Conservation (phyloP, 2,113 vertebrate species). For the Xiphorhynchus elegans region DNA sequence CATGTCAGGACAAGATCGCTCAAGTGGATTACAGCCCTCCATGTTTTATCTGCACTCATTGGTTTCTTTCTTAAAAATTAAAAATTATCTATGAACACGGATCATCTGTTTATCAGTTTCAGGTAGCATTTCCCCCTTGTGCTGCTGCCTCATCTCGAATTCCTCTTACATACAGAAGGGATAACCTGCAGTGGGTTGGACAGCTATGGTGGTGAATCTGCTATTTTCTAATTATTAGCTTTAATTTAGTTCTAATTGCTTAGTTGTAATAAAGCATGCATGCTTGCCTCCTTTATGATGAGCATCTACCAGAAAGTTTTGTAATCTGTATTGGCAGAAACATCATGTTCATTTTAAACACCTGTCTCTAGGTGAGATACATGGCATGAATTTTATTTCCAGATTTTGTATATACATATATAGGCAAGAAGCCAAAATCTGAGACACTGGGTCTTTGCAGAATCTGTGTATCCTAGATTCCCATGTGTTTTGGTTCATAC, state of each 20-base stretch:
- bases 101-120: neutral
- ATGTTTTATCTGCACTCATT: neutral
- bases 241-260: neutral
- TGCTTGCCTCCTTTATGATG: neutral
- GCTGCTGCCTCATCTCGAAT: neutral
- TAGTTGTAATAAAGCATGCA: neutral
- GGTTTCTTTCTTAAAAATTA: constrained; percentile 33
- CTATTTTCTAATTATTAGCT: neutral
- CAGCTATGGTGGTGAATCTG: fast-evolving
- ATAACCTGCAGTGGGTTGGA: neutral
- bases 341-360: neutral
- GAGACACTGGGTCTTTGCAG: neutral
- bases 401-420: neutral
- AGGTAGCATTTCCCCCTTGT: neutral
- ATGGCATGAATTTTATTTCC: neutral
- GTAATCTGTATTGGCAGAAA: neutral
- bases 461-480: neutral
- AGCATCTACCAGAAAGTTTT: neutral
- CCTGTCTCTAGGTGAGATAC: neutral
- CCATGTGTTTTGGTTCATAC: neutral
- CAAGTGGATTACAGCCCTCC: constrained; percentile 39
- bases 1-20: constrained; percentile 71
- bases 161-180: neutral
- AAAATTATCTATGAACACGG: neutral
- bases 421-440: neutral